Conservation (phyloP, 2,113 vertebrate species). For the Abramis brama region DNA sequence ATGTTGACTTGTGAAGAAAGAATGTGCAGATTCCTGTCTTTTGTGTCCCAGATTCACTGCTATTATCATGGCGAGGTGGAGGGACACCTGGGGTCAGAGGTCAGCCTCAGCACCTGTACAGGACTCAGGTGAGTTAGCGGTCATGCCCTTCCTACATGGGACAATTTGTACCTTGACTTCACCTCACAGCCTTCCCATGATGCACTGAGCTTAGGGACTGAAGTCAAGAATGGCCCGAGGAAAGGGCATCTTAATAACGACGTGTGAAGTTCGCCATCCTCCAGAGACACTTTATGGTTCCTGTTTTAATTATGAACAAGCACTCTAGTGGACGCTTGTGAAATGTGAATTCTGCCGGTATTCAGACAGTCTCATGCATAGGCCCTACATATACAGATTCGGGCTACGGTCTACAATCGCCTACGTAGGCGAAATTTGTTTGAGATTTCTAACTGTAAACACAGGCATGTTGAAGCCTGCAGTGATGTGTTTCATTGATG, state of each 20-base stretch:
- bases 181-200: neutral
- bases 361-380: no score
- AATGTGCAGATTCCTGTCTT: neutral
- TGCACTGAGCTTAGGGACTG: constrained; percentile 19
- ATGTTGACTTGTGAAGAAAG: no score
- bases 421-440: no score
- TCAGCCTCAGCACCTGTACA: constrained; percentile 77
- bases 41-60: constrained; percentile 74
- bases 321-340: neutral
- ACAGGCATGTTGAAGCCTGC: no score
- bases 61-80: constrained; percentile 80
- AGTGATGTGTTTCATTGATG: no score
- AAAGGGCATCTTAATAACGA: constrained; percentile 16
- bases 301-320: constrained; percentile 2
- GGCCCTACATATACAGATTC: no score
- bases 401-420: no score
- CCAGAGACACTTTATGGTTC: neutral
- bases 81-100: constrained; percentile 69
- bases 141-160: neutral
- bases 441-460: no score
- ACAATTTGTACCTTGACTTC: neutral
- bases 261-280: neutral
- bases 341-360: no score
- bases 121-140: constrained; percentile 74
- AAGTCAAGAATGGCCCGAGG: neutral